Evolutionary conservation across 2,888 invertebrate species (phyloP).

Genomic region (Eledone cirrhosa): DNA sequence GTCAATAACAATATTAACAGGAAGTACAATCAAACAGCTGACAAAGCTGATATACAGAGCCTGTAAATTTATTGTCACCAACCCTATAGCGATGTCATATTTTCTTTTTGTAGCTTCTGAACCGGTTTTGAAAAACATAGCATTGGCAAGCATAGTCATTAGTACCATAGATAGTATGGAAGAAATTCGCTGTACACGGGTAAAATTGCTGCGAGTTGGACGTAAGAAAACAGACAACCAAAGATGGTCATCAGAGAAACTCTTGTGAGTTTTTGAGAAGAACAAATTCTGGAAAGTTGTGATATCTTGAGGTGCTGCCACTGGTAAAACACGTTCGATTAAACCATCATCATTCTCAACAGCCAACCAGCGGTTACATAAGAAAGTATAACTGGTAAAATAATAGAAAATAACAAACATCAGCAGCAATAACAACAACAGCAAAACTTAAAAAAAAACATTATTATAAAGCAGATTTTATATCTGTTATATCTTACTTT

Average conservation of each 20-base stretch:
- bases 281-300: constrained; percentile 48
- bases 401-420: no score
- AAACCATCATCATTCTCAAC: constrained; percentile 49
- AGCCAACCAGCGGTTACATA: constrained; percentile 63
- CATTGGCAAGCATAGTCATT: constrained; percentile 67
- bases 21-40: constrained; percentile 58
- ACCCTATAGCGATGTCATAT: constrained; percentile 39
- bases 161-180: constrained; percentile 64
- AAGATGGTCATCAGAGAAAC: constrained; percentile 66
- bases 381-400: constrained; percentile 50
- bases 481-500: no score
- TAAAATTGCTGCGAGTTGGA: constrained; percentile 65
- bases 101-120: constrained; percentile 37
- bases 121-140: constrained; percentile 64
- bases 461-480: no score
- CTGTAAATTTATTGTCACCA: constrained; percentile 43
- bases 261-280: constrained; percentile 57
- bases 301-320: constrained; percentile 44
- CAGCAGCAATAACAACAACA: no score
- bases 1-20: constrained; percentile 61
- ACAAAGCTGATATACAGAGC: constrained; percentile 48
- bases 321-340: constrained; percentile 47
- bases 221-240: constrained; percentile 68
- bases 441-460: no score
- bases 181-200: constrained; percentile 63